phyloP scores from a whole-genome alignment of 2,113 vertebrate genomes.

The Ophiodon elongatus region DNA sequence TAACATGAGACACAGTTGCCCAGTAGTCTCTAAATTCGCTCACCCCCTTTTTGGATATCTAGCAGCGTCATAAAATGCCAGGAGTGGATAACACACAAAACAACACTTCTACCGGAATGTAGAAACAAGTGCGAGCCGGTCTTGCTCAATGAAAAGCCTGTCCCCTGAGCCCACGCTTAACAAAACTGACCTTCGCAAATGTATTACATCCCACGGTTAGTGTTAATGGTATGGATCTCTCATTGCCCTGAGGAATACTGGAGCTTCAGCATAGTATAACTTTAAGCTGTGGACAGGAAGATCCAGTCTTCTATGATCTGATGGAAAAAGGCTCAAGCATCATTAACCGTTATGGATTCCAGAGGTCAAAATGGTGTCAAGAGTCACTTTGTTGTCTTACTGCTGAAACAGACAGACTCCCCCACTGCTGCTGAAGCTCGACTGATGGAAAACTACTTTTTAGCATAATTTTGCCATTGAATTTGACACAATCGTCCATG shows the following conservation, averaged over 20 bases:
- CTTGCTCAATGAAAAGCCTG: constrained; percentile 38
- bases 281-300: constrained; percentile 18
- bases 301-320: constrained; percentile 15
- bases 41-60: constrained; percentile 16
- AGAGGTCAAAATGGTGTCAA: constrained; percentile 3
- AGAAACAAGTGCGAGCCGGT: not conserved
- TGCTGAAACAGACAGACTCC: not conserved
- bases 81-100: constrained; percentile 12
- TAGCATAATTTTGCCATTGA: not conserved
- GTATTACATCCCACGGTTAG: constrained; percentile 7
- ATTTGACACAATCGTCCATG: not conserved
- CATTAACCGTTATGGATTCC: constrained; percentile 18
- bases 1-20: constrained; percentile 44
- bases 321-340: not conserved
- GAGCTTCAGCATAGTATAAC: constrained; percentile 1
- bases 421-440: not conserved
- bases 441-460: not conserved
- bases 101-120: constrained; percentile 17
- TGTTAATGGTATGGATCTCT: constrained; percentile 28
- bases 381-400: not conserved
- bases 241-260: constrained; percentile 19
- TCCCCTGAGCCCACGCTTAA: constrained; percentile 20
- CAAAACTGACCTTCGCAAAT: constrained; percentile 18
- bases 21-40: constrained; percentile 23
- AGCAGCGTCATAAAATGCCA: constrained; percentile 2